phyloP scores from a whole-genome alignment of 2,113 vertebrate genomes.

The Meleagris gallopavo region DNA sequence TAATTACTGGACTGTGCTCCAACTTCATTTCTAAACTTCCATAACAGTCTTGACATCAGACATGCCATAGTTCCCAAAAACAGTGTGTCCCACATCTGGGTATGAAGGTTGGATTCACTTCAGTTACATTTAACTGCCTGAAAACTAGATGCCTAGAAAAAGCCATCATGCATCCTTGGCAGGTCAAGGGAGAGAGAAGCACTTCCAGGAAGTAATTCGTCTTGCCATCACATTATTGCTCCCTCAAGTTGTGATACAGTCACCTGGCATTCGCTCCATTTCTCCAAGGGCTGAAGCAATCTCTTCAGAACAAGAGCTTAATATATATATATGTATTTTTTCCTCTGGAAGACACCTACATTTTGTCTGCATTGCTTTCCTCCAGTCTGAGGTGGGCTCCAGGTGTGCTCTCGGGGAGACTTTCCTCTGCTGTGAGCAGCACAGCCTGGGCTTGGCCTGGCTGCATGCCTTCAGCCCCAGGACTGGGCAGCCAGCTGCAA shows the following conservation, averaged over 20 bases:
- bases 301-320: background rate
- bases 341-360: background rate
- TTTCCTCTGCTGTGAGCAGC: background rate
- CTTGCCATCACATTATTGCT: fast-evolving
- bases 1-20: background rate
- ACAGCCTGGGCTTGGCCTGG: background rate
- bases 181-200: background rate
- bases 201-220: background rate
- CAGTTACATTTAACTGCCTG: background rate
- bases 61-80: fast-evolving
- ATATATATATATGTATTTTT: background rate
- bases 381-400: too few species aligned
- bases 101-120: background rate
- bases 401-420: background rate
- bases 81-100: background rate
- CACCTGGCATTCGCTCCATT: background rate
- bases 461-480: background rate
- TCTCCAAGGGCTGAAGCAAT: background rate
- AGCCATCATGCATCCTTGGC: background rate
- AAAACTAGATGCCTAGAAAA: background rate
- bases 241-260: background rate
- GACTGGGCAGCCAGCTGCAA: conserved; percentile 33
- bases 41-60: background rate
- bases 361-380: background rate
- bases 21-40: background rate